Base-by-base conservation (phyloP, 2,888 invertebrate species). In the Orchesellides sinensis region DNA sequence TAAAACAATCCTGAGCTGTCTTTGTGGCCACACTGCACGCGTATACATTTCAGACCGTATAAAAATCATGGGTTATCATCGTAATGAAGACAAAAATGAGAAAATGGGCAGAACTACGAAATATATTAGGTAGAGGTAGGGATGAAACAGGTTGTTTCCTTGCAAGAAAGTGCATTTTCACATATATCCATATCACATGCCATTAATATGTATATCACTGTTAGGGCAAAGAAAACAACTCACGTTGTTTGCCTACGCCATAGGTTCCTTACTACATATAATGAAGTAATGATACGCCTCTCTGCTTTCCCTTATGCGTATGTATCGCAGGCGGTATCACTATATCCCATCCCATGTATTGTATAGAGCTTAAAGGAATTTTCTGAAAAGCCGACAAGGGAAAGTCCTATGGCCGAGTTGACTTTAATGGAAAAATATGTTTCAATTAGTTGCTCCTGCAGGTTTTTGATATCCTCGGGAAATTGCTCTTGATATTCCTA, bases 401-500 rank as follows among this genome's bases (percentile, higher is more conserved):
- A 79, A 80, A 85, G 75, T 80, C 74, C 80, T 63, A 80, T 56
- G 56, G 74, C 29, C 54, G 68, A 66, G 45, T 49, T 83, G 79
- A 83, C 74, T 74, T 56, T 82, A 80, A 83, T 83, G 83, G 79
- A 83, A 79, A 79, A 83, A 79, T 83, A 83, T 83, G 83, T 83
- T 83, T 83, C 83, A 83, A 83, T 83, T 83, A 83, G 78, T 70
- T 68, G 32, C 66, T 68, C 83, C 66, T 54, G 56, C 68, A 21
- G 23, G n/a, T 56, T 12, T 25, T 45, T n/a, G 14, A 70, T 70
- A 52, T 56, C 29, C 29, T 29, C n/a, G 52, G 49, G 17, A 54
- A 70, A 70, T 70, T 70, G 70, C 25, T 56, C 35, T 40, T 61
- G 27, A 49, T 61, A 21, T 25, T 72, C 19, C 12, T 66, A 14